Conservation (phyloP, 2,888 invertebrate species). For the Ophioninae sp. region DNA sequence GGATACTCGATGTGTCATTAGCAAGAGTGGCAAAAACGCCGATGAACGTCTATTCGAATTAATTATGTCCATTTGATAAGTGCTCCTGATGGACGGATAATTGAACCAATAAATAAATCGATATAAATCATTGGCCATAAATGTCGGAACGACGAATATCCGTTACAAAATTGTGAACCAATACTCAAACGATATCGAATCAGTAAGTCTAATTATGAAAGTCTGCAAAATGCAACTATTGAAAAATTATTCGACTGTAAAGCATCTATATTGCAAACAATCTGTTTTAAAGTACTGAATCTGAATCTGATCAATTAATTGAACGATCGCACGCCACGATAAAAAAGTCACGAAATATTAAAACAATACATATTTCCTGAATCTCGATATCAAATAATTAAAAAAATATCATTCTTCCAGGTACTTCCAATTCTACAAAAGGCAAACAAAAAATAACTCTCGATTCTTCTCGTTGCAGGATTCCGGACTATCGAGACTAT, state of each 20-base stretch:
- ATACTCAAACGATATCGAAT: neutral
- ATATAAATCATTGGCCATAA: neutral
- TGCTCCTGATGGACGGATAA: neutral
- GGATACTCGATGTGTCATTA: neutral
- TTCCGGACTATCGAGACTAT: slow-evolving; percentile 70
- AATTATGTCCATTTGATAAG: neutral
- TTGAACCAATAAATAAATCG: neutral
- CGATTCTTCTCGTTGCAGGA: slow-evolving; percentile 69
- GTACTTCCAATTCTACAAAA: neutral
- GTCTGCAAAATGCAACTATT: no score
- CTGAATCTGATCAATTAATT: no score
- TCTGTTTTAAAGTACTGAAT: no score
- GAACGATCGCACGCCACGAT: no score
- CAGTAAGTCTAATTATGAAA: neutral
- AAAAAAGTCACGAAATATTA: no score
- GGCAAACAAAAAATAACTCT: neutral
- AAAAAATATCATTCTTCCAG: neutral
- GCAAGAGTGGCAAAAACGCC: neutral
- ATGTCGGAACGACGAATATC: neutral
- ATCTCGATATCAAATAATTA: neutral
- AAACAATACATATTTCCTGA: no score
- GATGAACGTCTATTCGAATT: neutral
- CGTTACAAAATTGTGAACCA: no score
- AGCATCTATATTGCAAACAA: no score
- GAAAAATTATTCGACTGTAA: no score